Evolutionary conservation across 2,797 vertebrate genomes (phyloP), one percentile per base, ranked within the genome.

Genomic region (Tapirus indicus): DNA sequence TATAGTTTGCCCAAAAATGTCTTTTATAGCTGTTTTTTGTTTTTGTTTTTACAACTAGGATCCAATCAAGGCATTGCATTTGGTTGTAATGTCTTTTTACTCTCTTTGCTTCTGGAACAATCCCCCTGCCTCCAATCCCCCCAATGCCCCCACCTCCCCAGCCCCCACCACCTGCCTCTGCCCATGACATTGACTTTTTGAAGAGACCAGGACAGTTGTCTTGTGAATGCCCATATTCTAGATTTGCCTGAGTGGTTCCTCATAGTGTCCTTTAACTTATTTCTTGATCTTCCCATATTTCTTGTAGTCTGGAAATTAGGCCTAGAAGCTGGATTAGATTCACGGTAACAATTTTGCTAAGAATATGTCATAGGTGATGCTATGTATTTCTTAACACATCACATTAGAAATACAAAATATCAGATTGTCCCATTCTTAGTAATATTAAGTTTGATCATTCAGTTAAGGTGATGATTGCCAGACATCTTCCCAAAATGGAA

Each of bases 381-480:
- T n/a, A 1, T 44, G 9, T 12, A 21, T 79, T 79, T 88, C 71
- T 44, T 96, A 96, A 91, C 12, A 20, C 29, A 80, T 62, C n/a
- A 72, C 25, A 44, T 60, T 56, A 94, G 83, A 17, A 88, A 78
- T 64, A 79, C 14, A 79, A 82, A 75, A 35, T 90, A 90, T 75
- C 49, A 71, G n/a, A 27, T 82, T 84, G 41, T 44, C 69, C 21
- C 41, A 88, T 62, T 84, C 23, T 66, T 64, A 64, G 54, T 86
- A 74, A 68, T 85, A 86, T n/a, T 90, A 94, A 80, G 64, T 92
- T 68, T 60, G 32, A 77, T 69, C 35, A 49, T 23, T 82, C 32
- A 18, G 80, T 84, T 96, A 80, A 77, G 35, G 56, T 82, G 54
- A 90, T 66, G 56, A 54, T 83, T 93, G 41, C 38, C 7, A 27